A percentile compares a stretch with the other conserved stretches of the same genome.
These are phyloP conservation scores for Microcebus griseorufus DNA, from an alignment of 2,113 vertebrate species.

Conservation along the genomic window DNA sequence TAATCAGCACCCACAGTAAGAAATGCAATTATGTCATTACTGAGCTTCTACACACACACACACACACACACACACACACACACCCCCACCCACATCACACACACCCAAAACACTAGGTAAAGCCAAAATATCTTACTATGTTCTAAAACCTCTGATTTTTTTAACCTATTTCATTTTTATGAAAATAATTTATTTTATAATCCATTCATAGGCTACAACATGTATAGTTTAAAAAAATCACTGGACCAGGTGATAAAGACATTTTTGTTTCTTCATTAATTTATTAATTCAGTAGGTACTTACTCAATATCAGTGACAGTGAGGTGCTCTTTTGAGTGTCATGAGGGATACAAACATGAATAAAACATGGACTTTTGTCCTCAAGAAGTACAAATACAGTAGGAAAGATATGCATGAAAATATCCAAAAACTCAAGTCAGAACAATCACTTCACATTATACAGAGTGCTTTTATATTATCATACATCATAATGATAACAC, in stretches of 20 bases:
- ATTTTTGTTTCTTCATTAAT: slow-evolving; percentile 30
- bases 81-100: background rate
- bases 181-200: slow-evolving; percentile 26
- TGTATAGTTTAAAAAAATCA: background rate
- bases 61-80: background rate
- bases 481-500: background rate
- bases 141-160: background rate
- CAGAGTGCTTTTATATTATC: background rate
- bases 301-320: background rate
- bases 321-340: background rate
- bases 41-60: background rate
- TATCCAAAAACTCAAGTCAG: background rate
- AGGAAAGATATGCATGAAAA: background rate
- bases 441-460: background rate
- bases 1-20: background rate
- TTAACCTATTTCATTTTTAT: background rate
- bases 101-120: background rate
- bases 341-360: background rate
- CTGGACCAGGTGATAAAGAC: background rate
- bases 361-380: slow-evolving; percentile 12
- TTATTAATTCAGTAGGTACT: background rate
- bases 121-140: background rate
- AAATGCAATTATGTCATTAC: background rate
- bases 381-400: background rate
- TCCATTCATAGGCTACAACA: background rate